Base-by-base conservation (phyloP, 1,140 invertebrate genomes). In the Coptotermes formosanus region DNA sequence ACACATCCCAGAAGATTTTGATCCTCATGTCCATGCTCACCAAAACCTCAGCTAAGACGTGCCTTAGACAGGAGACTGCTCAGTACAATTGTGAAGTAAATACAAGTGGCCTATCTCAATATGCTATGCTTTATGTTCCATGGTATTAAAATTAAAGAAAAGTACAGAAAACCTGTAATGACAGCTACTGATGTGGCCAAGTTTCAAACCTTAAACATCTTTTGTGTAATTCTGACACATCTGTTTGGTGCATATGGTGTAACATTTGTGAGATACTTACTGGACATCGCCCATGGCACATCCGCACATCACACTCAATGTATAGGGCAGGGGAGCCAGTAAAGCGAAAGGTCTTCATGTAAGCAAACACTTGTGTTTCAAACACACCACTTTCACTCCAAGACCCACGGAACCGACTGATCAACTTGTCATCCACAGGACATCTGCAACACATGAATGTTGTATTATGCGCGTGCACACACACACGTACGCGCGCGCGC, bases 271-370 rank as follows among this genome's bases (percentile, higher is more conserved):
- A 32, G n/a, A 88, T 85, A 93, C 93, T 95, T 92, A 98, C 97
- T 87, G 97, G 97, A 93, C 97, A 98, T 88, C 96, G 93, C 86
- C 97, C 97, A 90, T 98, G 97, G 90, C 97, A 98, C 97, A 98
- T 98, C 86, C 97, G 92, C 55, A 98, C 97, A 90, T 98, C 97
- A 89, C 97, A 98, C 91, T 98, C 97, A 86, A 98, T 97, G 91
- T 98, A 98, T 1, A 98, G 92, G 9, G 97, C 97, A 3, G 97
- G 97, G 0, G 97, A 98, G 16, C 97, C 97, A 0, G 97, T 98
- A 90, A 98, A 98, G 87, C 97, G 93, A 91, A 98, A 98, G 8
- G 97, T 98, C 92, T 98, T 98, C 96, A 98, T 97, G 89, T 98
- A 98, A 2, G 97, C 97, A 90, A 96, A 98, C 19, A 98, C 97